Base-by-base conservation (phyloP, 2,797 vertebrate species). In the Onychomys arenicola region DNA sequence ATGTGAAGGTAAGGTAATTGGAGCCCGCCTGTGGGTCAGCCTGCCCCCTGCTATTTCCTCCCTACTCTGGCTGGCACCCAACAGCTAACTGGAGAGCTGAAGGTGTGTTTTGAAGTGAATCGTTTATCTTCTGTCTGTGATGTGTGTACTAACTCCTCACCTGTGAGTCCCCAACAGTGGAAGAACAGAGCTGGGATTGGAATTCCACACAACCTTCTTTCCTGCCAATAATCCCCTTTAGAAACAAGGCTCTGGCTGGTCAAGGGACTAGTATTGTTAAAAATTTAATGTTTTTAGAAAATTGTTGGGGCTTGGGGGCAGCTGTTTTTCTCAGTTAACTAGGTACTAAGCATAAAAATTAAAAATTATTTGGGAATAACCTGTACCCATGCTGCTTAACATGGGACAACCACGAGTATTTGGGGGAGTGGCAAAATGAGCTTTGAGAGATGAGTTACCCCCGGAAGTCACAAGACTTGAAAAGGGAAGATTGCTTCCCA, bases 271-370 rank as follows among this genome's bases (percentile, higher is more conserved):
- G 37, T 86, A 17, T 57, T 85, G 13, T 88, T 90, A 37, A 83
- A 83, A 93, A 89, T 37, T 83, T 78, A 37, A 75, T n/a, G 11
- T 69, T 73, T 85, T 65, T 21, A 63, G 77, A 93, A 96, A 93
- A 49, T 40, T 1, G 2, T 17, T 91, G 13, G 40, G 10, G 43
- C 32, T 6, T 4, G 23, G 6, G 29, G 2, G 19, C 32, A 78
- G n/a, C 87, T 65, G 21, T 3, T 85, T 85, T 95, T 91, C 63
- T 40, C 5, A 1, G 25, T 5, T n/a, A 77, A n/a, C 10, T 32
- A 25, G 46, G 14, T 29, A 25, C 55, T 52, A 17, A 63, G 8
- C 19, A 5, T 49, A 73, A 73, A 69, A 71, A 32, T n/a, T n/a
- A 82, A 83, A 17, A 37, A 6, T 61, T 57, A 29, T 52, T 88